These are phyloP conservation scores for Hecatera dysodea DNA, from an alignment of 2,888 invertebrate genomes.

Conservation along the genomic window DNA sequence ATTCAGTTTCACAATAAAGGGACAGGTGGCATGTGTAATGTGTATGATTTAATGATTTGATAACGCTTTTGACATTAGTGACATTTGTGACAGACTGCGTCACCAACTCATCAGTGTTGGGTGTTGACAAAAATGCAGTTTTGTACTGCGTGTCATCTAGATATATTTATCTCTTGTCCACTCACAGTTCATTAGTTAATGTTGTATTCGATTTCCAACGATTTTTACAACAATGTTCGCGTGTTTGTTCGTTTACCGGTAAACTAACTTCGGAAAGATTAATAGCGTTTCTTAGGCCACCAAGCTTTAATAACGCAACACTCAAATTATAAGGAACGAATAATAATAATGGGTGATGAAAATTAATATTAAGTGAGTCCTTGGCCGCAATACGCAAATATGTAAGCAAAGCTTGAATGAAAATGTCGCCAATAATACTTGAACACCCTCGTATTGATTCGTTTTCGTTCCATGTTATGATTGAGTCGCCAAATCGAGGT, in stretches of 20 bases:
- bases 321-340: constrained; percentile 33
- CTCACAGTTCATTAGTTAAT: constrained; percentile 55
- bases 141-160: constrained; percentile 27
- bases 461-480: constrained; percentile 50
- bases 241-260: constrained; percentile 60
- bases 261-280: constrained; percentile 49
- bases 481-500: constrained; percentile 60
- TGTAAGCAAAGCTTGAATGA: constrained; percentile 50
- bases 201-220: constrained; percentile 21
- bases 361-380: constrained; percentile 49
- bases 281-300: constrained; percentile 44
- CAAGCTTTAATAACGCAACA: constrained; percentile 33
- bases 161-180: constrained; percentile 51
- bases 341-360: constrained; percentile 32
- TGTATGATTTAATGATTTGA: constrained; percentile 47
- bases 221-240: constrained; percentile 62
- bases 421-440: constrained; percentile 45
- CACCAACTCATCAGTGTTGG: too few relatives aligned
- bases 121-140: constrained; percentile 24
- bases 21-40: constrained; percentile 26
- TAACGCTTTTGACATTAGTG: background rate
- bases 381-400: constrained; percentile 41
- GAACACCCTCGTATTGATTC: constrained; percentile 58
- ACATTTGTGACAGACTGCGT: constrained; percentile 19
- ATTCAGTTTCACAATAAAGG: constrained; percentile 25